Conservation (phyloP, 2,888 invertebrate genomes). For the Steinernema carpocapsae region DNA sequence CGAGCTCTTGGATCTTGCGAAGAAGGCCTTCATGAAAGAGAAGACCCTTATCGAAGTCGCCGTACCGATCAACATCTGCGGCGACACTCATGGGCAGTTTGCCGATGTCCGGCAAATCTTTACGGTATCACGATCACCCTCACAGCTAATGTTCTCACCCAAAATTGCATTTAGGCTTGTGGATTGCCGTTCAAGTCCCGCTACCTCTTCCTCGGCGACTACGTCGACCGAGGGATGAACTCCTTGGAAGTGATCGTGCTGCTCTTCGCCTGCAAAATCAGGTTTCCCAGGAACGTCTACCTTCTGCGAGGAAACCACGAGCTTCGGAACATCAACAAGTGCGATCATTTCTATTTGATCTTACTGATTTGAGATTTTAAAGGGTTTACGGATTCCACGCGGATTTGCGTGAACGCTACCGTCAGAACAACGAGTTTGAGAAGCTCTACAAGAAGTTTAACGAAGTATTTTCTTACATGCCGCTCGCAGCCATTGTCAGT, state of each 20-base stretch:
- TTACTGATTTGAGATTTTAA: no score
- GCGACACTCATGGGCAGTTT: constrained; percentile 48
- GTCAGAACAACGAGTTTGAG: constrained; percentile 34
- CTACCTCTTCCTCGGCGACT: constrained; percentile 53
- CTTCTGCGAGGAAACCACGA: constrained; percentile 55
- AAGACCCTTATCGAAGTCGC: constrained; percentile 41
- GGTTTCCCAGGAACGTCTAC: constrained; percentile 46
- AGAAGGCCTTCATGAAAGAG: constrained; percentile 39
- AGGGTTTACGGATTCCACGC: constrained; percentile 50
- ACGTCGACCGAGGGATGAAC: constrained; percentile 52
- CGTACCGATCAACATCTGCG: constrained; percentile 45
- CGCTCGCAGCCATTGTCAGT: constrained; percentile 48
- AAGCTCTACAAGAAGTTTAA: constrained; percentile 49
- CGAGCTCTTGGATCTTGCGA: constrained; percentile 42
- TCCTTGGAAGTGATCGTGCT: constrained; percentile 50
- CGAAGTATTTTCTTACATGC: constrained; percentile 51
- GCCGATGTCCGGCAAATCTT: constrained; percentile 50
- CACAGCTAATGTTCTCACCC: not conserved
- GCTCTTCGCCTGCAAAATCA: constrained; percentile 45
- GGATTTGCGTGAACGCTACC: constrained; percentile 43
- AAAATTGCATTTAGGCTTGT: constrained; percentile 36
- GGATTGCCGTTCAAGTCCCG: constrained; percentile 44
- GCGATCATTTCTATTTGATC: no score
- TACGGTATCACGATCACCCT: constrained; percentile 37
- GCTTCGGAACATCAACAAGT: constrained; percentile 52